A percentile compares a stretch with the other conserved stretches of the same genome.
Evolutionary conservation across 2,797 vertebrate species (phyloP).

Genomic region (Bovichtus variegatus): DNA sequence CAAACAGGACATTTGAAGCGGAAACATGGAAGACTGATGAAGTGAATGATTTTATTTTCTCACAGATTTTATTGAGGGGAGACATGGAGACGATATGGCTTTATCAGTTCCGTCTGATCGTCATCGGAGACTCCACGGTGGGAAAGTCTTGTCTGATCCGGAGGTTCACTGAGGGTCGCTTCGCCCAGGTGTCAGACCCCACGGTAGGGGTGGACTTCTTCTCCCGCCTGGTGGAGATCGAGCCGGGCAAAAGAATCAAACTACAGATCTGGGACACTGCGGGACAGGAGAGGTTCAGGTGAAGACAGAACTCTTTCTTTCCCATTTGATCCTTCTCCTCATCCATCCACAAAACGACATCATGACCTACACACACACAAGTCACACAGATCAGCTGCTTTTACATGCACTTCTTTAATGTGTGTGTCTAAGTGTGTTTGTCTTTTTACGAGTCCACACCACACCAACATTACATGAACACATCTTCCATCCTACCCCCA

Average conservation of each 20-base stretch:
- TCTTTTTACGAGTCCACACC: neutral
- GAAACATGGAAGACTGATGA: neutral
- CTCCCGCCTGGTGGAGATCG: constrained; percentile 95
- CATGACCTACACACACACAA: neutral
- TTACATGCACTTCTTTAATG: neutral
- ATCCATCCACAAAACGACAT: neutral
- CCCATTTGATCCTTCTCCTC: neutral
- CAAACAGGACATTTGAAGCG: neutral
- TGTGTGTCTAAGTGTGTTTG: too few relatives aligned
- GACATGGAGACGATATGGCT: constrained; percentile 98
- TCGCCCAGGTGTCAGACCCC: constrained; percentile 95
- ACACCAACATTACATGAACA: neutral
- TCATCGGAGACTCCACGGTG: constrained; percentile 96
- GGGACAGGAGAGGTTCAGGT: constrained; percentile 94
- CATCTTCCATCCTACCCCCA: neutral
- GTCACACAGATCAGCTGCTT: neutral
- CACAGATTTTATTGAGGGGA: constrained; percentile 56
- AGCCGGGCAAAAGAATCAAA: constrained; percentile 95
- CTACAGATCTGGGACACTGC: constrained; percentile 96
- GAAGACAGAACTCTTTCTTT: neutral
- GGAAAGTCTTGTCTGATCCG: constrained; percentile 96
- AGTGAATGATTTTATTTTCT: neutral
- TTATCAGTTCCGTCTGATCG: constrained; percentile 96
- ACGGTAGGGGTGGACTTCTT: constrained; percentile 98
- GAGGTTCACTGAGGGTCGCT: constrained; percentile 95